A percentile compares a stretch with the other conserved stretches of the same genome.
These are phyloP conservation scores for Epinotia ramella DNA, from an alignment of 2,888 invertebrate genomes.

Conservation along the genomic window DNA sequence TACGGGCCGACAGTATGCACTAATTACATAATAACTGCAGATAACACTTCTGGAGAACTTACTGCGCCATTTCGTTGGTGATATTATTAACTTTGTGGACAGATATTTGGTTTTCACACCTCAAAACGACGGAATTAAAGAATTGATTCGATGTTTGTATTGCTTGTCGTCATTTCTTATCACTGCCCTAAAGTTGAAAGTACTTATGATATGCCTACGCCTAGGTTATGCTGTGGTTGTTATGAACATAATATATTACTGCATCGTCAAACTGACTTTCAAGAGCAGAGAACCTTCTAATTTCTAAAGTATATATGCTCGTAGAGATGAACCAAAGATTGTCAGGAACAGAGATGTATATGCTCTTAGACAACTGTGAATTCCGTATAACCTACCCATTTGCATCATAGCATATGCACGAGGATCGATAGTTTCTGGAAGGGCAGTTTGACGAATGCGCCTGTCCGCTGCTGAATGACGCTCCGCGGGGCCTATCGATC, in stretches of 20 bases:
- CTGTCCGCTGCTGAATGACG: constrained; percentile 41
- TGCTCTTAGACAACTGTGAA: background rate
- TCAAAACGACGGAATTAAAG: background rate
- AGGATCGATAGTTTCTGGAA: constrained; percentile 43
- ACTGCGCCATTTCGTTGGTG: background rate
- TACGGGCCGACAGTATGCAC: background rate
- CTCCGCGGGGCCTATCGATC: constrained; percentile 60
- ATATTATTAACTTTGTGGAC: background rate
- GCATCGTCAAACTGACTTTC: background rate
- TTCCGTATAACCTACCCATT: background rate
- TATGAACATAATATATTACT: background rate
- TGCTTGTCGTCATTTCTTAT: background rate
- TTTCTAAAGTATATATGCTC: background rate
- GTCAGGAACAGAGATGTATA: background rate
- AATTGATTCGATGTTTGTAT: background rate
- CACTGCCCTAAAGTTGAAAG: background rate
- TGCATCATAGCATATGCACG: constrained; percentile 28
- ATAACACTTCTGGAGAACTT: background rate
- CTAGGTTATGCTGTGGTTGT: background rate
- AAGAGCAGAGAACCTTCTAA: too few relatives aligned
- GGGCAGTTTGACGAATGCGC: constrained; percentile 44
- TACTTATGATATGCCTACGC: background rate
- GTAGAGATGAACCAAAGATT: background rate
- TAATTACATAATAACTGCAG: constrained; percentile 10
- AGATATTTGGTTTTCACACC: too few relatives aligned